Percentiles rank a stretch among this genome's conserved stretches.
Conservation (phyloP, 2,888 invertebrate genomes). For the Ormyrus nitidulus region DNA sequence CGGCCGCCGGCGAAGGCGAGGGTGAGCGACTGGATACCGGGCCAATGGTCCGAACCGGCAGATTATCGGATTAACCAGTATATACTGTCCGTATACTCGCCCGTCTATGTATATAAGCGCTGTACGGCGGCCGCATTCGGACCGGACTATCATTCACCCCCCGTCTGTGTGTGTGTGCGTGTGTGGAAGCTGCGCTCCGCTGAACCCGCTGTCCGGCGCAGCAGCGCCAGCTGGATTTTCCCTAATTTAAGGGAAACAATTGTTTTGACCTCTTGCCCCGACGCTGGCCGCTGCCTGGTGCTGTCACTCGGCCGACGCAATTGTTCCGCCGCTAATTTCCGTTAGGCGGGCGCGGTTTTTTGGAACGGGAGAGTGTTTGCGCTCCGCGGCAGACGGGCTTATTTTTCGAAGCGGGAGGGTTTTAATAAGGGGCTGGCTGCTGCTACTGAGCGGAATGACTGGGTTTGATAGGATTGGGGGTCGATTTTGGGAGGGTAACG, state of each 20-base stretch:
- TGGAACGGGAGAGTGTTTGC: not conserved
- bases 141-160: slow-evolving; percentile 41
- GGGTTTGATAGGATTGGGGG: too few species aligned
- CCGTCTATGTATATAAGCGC: slow-evolving; percentile 7
- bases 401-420: too few species aligned
- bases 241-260: slow-evolving; percentile 44
- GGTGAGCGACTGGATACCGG: slow-evolving; percentile 51
- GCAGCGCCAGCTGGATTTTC: slow-evolving; percentile 38
- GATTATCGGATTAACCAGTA: slow-evolving; percentile 71
- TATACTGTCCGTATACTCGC: slow-evolving; percentile 42
- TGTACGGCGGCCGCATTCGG: slow-evolving; percentile 14
- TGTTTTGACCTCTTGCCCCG: slow-evolving; percentile 42
- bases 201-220: slow-evolving; percentile 22
- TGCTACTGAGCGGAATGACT: too few species aligned
- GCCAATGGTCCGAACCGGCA: slow-evolving; percentile 64
- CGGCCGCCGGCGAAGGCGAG: slow-evolving; percentile 34
- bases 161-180: not conserved
- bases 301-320: not conserved
- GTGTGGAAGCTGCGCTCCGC: slow-evolving; percentile 11
- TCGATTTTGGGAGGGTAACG: too few species aligned
- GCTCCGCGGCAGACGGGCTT: too few species aligned
- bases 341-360: not conserved
- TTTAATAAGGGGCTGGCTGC: too few species aligned
- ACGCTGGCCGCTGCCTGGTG: not conserved
- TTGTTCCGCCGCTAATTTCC: slow-evolving; percentile 16